Evolutionary conservation across 1,140 invertebrate genomes (phyloP).

Genomic region (Nephila pilipes): DNA sequence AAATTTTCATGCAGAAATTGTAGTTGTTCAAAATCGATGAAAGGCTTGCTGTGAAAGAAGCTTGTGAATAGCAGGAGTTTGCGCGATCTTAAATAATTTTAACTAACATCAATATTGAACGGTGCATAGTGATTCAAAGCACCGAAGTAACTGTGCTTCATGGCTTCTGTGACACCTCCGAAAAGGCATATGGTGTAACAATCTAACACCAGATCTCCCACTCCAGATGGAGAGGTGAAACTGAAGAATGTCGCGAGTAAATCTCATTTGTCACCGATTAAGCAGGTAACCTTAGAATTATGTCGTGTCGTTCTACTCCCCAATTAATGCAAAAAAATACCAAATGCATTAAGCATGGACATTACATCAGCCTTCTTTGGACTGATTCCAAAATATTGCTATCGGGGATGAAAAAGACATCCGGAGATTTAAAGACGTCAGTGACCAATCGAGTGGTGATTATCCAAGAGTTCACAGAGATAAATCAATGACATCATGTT

Average conservation of each 20-base stretch:
- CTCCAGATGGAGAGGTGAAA: not conserved
- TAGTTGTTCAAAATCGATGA: not conserved
- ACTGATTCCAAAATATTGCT: too few species aligned
- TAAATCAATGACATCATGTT: too few species aligned
- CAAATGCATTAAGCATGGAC: not conserved
- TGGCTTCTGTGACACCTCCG: constrained; percentile 81
- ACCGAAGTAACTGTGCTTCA: constrained; percentile 78
- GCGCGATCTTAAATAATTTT: not conserved
- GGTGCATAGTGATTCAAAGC: constrained; percentile 28
- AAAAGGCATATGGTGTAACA: constrained; percentile 80
- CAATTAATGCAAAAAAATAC: not conserved
- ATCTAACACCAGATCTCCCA: too few species aligned
- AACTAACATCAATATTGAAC: constrained; percentile 49
- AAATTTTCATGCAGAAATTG: constrained; percentile 80
- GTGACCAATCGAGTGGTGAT: too few species aligned
- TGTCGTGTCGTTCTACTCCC: not conserved
- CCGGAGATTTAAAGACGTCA: too few species aligned
- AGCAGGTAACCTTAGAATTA: not conserved
- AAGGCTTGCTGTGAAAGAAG: not conserved
- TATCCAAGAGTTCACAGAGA: too few species aligned
- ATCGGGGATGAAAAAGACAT: too few species aligned
- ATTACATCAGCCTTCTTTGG: too few species aligned
- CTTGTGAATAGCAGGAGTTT: not conserved
- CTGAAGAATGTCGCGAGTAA: not conserved
- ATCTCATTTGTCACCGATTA: not conserved